Evolutionary conservation across 2,113 vertebrate species (phyloP), one percentile per base, ranked within the genome.

Genomic region (Narcine bancroftii): DNA sequence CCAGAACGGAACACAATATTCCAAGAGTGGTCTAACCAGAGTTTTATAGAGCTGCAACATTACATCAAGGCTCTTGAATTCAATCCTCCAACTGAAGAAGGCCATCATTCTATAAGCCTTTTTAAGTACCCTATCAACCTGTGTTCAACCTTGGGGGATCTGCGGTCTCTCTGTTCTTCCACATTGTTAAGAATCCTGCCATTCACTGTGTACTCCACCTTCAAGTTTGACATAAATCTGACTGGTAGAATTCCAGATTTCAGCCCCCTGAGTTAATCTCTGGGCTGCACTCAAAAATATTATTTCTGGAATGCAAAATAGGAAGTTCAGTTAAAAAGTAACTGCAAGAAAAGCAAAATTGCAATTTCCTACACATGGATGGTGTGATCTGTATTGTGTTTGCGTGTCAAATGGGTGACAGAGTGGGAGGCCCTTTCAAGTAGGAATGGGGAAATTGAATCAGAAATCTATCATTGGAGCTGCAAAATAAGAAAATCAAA

Each of bases 401-500:
- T 50, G 2, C 26, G 77, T 81, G 77, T 81, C 33, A 87, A 87
- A 56, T 21, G 47, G 19, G 26, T 87, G 60, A 63, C 42, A 45
- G 24, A 39, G 36, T 45, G 87, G 39, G 63, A 66, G 24, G 33
- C 50, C 81, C 60, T n/a, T 60, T n/a, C 29, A 85, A 53, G 47
- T 50, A 45, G 87, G 39, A 26, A 42, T 39, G 36, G 60, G 60
- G 39, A 10, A 91, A 91, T 29, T 1, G 45, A 24, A 45, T 66
- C 66, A 63, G 87, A 91, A 91, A 91, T 45, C 5, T 24, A 29
- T 36, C 45, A 66, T 91, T 66, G 45, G 45, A 36, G 63, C 60
- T 69, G n/a, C 36, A 63, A 65, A 89, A 89, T 60, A 45, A 91
- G 36, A 91, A 91, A 91, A 26, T 66, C 65, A 42, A 36, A 91